Base-by-base conservation (phyloP, 2,888 invertebrate genomes). In the Zygothrica quintamaculata region DNA sequence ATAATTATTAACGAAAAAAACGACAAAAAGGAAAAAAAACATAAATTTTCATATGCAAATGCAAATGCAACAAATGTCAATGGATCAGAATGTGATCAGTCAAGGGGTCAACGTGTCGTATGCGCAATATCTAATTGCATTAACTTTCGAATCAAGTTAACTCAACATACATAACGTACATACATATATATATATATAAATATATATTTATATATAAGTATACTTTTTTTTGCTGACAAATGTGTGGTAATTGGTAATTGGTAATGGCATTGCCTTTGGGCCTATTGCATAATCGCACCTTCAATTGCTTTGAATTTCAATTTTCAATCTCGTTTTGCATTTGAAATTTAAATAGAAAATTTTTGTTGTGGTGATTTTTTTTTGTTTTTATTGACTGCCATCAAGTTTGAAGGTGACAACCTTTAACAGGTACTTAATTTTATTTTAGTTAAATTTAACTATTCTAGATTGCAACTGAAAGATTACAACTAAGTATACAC, bases 301-400 rank as follows among this genome's bases (percentile, higher is more conserved):
- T 84, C 70, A 70, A 66, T 66, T 80, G 84, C 73, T 85, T 84
- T 75, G 82, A 74, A 81, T 78, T 81, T 81, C 56, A 71, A 77
- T 84, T 77, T 84, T 82, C 33, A 26, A 34, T 6, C 58, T 50
- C 48, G 51, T 50, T 64, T 82, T 58, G 79, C 65, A 65, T 72
- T 66, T 70, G 84, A 74, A 78, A 84, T 53, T 33, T 58, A 81
- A 78, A 67, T 77, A 77, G 74, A 74, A 80, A 70, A 29, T n/a
- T 61, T 58, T 22, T 55, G 60, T 50, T 56, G 29, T 34, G n/a
- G n/a, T n/a, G n/a, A n/a, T n/a, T n/a, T n/a, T n/a, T n/a, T n/a
- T n/a, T n/a, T n/a, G n/a, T n/a, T n/a, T n/a, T n/a, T n/a, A n/a
- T n/a, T n/a, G 34, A 29, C 46, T 53, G 51, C 80, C 79, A 76